phyloP scores from a whole-genome alignment of 2,888 invertebrate genomes.

The Nemoura dubitans region DNA sequence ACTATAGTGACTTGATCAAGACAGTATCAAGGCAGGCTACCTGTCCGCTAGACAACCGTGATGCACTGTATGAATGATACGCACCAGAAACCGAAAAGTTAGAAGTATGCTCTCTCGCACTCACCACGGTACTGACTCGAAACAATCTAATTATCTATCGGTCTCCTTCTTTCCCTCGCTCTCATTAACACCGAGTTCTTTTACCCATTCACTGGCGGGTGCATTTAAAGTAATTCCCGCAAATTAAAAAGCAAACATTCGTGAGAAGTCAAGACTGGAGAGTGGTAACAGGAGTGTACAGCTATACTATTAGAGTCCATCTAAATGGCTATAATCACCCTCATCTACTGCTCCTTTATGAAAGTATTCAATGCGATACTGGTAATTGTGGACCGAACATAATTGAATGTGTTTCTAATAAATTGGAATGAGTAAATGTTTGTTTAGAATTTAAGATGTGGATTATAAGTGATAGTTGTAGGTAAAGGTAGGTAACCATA shows the following conservation, averaged over 20 bases:
- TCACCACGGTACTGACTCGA: conserved; percentile 7
- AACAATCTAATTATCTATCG: conserved; percentile 18
- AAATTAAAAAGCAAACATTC: conserved; percentile 39
- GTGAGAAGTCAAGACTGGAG: conserved; percentile 27
- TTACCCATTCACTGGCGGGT: conserved; percentile 38
- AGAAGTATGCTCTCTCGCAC: neutral
- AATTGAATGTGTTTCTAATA: conserved; percentile 7
- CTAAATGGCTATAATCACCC: neutral
- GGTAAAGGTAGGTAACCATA: neutral
- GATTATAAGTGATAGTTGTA: neutral
- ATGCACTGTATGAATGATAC: conserved; percentile 37
- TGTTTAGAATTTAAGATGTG: neutral
- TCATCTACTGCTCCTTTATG: neutral
- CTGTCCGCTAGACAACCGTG: neutral
- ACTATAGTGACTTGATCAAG: neutral
- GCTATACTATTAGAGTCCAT: neutral
- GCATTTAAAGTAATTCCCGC: conserved; percentile 34
- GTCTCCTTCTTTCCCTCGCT: conserved; percentile 39
- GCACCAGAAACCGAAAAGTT: conserved; percentile 30
- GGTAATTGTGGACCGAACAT: neutral
- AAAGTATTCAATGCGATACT: neutral
- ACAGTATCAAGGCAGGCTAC: conserved; percentile 1
- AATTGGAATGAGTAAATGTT: neutral
- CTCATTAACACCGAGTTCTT: conserved; percentile 35
- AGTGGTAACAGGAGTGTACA: neutral